Conservation (phyloP, 2,113 vertebrate genomes). For the Psophia crepitans region DNA sequence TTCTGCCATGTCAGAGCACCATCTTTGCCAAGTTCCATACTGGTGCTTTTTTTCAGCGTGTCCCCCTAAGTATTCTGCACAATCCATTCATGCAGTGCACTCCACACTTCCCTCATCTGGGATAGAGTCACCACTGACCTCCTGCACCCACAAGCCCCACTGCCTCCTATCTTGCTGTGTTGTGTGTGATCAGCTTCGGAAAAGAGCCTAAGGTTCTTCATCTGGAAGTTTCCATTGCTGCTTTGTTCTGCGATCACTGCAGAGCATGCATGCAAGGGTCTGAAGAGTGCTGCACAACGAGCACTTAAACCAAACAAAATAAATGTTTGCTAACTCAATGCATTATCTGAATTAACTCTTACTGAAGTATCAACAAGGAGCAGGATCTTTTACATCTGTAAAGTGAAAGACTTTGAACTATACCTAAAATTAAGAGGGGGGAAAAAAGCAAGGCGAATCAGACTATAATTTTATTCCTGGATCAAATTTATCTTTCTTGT, state of each 20-base stretch:
- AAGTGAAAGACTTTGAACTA: neutral
- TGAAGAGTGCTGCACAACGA: neutral
- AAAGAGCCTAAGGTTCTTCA: neutral
- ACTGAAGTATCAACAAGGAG: neutral
- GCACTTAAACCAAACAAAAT: neutral
- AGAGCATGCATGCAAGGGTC: rapidly evolving
- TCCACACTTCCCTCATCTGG: neutral
- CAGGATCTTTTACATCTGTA: neutral
- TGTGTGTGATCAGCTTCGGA: neutral
- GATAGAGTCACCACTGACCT: neutral
- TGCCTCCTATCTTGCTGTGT: neutral
- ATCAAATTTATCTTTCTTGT: neutral
- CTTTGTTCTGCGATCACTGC: neutral
- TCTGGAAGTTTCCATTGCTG: neutral
- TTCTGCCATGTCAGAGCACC: neutral
- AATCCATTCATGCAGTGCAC: neutral
- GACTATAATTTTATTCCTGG: neutral
- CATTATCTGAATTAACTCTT: neutral
- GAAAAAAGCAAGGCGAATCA: neutral
- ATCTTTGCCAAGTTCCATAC: neutral
- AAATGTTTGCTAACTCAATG: neutral
- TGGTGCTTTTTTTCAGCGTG: neutral
- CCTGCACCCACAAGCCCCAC: neutral
- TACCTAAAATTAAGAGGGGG: neutral
- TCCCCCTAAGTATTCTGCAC: neutral